A percentile compares a stretch with the other conserved stretches of the same genome.
phyloP scores from a whole-genome alignment of 2,797 vertebrate genomes.

The Megaceryle alcyon region DNA sequence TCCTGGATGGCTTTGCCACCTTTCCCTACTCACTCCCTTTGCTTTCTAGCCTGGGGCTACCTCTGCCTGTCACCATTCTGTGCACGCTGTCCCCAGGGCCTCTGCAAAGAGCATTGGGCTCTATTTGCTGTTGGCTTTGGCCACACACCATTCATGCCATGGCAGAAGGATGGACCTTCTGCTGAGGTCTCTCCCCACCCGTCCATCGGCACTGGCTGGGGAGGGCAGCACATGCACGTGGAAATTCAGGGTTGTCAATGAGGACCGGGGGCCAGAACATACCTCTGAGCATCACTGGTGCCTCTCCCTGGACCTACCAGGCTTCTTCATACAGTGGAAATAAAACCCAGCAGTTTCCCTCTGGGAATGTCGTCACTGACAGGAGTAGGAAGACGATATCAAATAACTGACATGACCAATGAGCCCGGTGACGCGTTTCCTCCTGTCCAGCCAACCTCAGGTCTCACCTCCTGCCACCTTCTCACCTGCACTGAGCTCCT shows the following conservation, averaged over 20 bases:
- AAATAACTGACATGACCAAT: neutral
- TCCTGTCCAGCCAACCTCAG: neutral
- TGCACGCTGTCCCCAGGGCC: neutral
- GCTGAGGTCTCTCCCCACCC: neutral
- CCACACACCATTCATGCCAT: accelerated
- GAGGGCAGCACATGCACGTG: neutral
- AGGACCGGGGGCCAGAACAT: accelerated
- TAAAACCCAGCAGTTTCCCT: neutral
- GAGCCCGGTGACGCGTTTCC: neutral
- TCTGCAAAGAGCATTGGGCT: neutral
- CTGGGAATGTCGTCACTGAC: too few species aligned
- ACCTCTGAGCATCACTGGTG: accelerated
- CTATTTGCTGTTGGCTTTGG: neutral
- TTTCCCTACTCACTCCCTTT: neutral
- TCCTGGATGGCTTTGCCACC: neutral
- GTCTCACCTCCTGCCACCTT: neutral
- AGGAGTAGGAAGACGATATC: neutral
- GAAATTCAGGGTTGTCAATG: accelerated
- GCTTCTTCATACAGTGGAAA: neutral
- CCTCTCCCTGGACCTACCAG: neutral
- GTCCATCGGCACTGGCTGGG: neutral
- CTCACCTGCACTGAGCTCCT: neutral
- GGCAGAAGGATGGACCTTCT: neutral
- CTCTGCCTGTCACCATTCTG: neutral
- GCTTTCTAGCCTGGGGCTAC: constrained; percentile 39